phyloP scores from a whole-genome alignment of 1,140 invertebrate genomes.

The Pristionchus pacificus region DNA sequence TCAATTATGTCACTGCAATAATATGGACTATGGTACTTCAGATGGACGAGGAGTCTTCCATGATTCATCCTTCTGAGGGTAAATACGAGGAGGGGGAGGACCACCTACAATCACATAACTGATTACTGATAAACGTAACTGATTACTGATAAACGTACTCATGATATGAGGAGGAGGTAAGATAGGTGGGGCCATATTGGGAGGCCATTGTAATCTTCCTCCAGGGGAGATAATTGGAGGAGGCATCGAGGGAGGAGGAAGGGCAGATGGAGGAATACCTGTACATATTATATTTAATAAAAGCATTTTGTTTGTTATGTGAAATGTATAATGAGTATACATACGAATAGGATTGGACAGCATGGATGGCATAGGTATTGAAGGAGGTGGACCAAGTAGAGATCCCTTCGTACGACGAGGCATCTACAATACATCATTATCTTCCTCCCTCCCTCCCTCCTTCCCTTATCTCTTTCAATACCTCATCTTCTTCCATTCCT shows the following conservation, averaged over 20 bases:
- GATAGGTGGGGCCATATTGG: no score
- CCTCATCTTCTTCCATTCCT: not conserved
- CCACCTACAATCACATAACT: not conserved
- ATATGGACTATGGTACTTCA: not conserved
- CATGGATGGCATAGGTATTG: slow-evolving; percentile 13
- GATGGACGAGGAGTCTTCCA: not conserved
- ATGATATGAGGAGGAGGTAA: not conserved
- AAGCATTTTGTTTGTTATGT: not conserved
- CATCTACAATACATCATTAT: not conserved
- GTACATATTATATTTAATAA: not conserved
- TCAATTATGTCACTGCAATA: not conserved
- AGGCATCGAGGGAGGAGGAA: not conserved
- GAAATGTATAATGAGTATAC: not conserved
- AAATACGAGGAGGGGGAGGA: not conserved
- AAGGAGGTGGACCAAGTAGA: slow-evolving; percentile 19
- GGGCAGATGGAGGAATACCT: not conserved
- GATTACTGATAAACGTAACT: no score
- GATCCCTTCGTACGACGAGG: slow-evolving; percentile 9
- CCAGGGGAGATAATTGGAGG: not conserved
- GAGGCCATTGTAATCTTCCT: not conserved
- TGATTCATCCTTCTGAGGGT: not conserved
- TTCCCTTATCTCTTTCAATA: not conserved
- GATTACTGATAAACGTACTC: no score
- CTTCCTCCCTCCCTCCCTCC: not conserved
- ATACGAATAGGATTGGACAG: not conserved